phyloP scores from a whole-genome alignment of 2,888 invertebrate species.

The Orgyia antiqua region DNA sequence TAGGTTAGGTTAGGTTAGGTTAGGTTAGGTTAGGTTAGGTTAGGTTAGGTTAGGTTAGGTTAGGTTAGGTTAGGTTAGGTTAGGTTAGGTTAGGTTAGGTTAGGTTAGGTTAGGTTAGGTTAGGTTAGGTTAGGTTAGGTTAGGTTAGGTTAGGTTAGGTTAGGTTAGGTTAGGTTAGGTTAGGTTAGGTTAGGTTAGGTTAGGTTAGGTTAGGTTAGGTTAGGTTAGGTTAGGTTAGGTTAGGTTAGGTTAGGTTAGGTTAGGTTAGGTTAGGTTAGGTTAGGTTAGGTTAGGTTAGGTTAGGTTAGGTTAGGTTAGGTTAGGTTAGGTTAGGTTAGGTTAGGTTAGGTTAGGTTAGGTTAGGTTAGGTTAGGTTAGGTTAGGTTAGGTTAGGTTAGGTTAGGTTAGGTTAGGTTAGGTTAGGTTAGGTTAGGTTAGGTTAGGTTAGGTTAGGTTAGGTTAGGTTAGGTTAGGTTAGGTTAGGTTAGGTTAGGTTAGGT shows the following conservation, averaged over 20 bases:
- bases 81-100: conserved; percentile 9
- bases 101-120: conserved; percentile 9
- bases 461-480: conserved; percentile 5
- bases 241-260: conserved; percentile 7
- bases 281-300: conserved; percentile 7
- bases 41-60: conserved; percentile 11
- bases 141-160: conserved; percentile 9
- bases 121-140: conserved; percentile 9
- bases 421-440: conserved; percentile 8
- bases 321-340: conserved; percentile 8
- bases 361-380: conserved; percentile 8
- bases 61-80: conserved; percentile 7
- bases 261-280: conserved; percentile 5
- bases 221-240: conserved; percentile 1
- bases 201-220: conserved; percentile 6
- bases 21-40: conserved; percentile 11
- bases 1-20: conserved; percentile 10
- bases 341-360: conserved; percentile 8
- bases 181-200: conserved; percentile 12
- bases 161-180: conserved; percentile 10
- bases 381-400: conserved; percentile 9
- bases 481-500: conserved; percentile 7
- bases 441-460: conserved; percentile 8
- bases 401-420: conserved; percentile 8
- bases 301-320: conserved; percentile 8